A percentile compares a stretch with the other conserved stretches of the same genome.
phyloP scores from a whole-genome alignment of 2,888 invertebrate genomes.

The Drosophila nigritarsus region DNA sequence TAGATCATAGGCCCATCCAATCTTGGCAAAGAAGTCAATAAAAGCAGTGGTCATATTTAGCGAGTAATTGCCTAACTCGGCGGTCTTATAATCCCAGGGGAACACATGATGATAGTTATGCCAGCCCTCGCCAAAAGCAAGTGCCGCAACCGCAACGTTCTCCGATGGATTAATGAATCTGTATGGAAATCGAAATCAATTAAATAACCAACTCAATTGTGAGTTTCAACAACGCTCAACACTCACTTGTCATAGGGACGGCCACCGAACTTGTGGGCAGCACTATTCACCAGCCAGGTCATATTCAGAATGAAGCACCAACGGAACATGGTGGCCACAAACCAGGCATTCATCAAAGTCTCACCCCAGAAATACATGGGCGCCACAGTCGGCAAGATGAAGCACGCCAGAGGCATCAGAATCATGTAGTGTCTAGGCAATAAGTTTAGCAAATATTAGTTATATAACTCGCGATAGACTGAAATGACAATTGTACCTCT shows the following conservation, averaged over 20 bases:
- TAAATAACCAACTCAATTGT: not conserved
- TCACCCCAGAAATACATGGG: constrained; percentile 93
- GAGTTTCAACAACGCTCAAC: constrained; percentile 42
- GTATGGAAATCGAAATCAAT: not conserved
- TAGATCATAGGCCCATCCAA: constrained; percentile 95
- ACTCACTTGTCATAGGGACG: constrained; percentile 90
- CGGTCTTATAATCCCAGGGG: constrained; percentile 94
- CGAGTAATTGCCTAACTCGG: constrained; percentile 90
- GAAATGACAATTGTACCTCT: constrained; percentile 88
- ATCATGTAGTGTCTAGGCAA: constrained; percentile 89
- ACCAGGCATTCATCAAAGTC: constrained; percentile 88
- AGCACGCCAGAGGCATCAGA: constrained; percentile 91
- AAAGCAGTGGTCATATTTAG: constrained; percentile 91
- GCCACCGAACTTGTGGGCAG: constrained; percentile 92
- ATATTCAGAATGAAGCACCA: constrained; percentile 93
- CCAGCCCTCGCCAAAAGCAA: constrained; percentile 91
- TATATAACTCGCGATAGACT: not conserved
- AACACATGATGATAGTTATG: constrained; percentile 94
- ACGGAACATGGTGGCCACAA: constrained; percentile 90
- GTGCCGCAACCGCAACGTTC: constrained; percentile 87
- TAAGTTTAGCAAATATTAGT: not conserved
- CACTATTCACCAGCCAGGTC: constrained; percentile 96
- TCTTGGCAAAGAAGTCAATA: constrained; percentile 92
- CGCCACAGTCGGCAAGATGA: constrained; percentile 90
- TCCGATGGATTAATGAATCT: constrained; percentile 89